Evolutionary conservation across 2,797 vertebrate genomes (phyloP), one percentile per base, ranked within the genome.

Genomic region (Smutsia gigantea): DNA sequence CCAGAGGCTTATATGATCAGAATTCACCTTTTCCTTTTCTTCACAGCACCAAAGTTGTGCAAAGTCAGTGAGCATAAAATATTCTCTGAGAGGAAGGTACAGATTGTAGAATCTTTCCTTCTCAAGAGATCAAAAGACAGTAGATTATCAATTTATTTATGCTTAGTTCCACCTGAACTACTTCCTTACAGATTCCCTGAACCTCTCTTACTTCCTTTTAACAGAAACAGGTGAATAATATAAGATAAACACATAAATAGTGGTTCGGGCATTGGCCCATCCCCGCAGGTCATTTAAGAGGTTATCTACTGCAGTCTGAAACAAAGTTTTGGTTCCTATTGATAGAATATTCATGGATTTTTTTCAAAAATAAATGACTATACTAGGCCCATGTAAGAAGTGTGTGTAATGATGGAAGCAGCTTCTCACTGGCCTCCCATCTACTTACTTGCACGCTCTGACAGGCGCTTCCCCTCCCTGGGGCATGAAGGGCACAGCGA

Each of bases 21-120:
- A 98, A 97, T 84, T 96, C 82, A n/a, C 72, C 84, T n/a, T 87
- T 71, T 85, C 93, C 49, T 49, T 97, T 96, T 95, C 87, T 96
- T 96, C 49, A 59, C 55, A 77, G 82, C 34, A 74, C 72, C 0
- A 23, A 0, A 83, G 66, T 94, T 86, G 95, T 96, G 97, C 4
- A 71, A 87, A 39, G 55, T 23, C 72, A 79, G 51, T 97, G 94
- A 92, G 10, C 94, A 75, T 93, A 0, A 19, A 21, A 29, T 23
- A 19, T 96, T 59, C 42, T 96, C 55, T 97, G 51, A 89, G 42
- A 90, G 93, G 71, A 94, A 93, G 18, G 18, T 90, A 90, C 31
- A 78, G 4, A 27, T 3, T 21, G 78, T 72, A 5, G 10, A 13
- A 39, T 75, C 39, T 84, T 93, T 84, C 75, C 85, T 64, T 90